Conservation (phyloP, 1,140 invertebrate species). For the Belonocnema kinseyi region DNA sequence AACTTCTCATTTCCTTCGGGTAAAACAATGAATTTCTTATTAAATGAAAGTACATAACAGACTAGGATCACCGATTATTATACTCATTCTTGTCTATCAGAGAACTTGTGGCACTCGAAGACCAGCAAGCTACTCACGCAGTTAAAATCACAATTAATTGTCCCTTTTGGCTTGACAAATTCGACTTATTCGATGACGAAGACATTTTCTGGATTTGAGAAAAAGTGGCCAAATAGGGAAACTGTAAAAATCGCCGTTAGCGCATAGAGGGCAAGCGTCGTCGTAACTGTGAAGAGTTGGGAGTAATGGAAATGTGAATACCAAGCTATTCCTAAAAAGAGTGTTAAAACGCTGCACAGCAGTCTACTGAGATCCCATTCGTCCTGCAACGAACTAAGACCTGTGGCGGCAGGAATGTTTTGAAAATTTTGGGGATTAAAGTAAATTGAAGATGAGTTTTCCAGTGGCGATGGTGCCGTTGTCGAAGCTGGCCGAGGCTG, state of each 20-base stretch:
- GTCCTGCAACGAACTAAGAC: constrained; percentile 70
- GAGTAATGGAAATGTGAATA: constrained; percentile 80
- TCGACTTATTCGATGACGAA: constrained; percentile 63
- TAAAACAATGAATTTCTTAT: background rate
- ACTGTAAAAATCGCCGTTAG: constrained; percentile 79
- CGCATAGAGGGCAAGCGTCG: constrained; percentile 78
- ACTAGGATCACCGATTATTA: background rate
- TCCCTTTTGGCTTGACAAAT: background rate
- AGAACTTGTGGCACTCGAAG: background rate
- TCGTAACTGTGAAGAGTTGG: constrained; percentile 79
- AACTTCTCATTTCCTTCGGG: background rate
- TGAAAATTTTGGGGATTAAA: constrained; percentile 64
- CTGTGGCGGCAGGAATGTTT: constrained; percentile 67
- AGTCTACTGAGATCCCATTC: constrained; percentile 76
- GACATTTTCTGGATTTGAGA: constrained; percentile 73
- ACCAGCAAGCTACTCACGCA: background rate
- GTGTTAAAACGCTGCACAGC: constrained; percentile 69
- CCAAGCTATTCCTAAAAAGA: constrained; percentile 77
- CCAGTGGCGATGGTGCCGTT: constrained; percentile 50
- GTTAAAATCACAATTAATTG: background rate
- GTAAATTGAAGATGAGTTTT: constrained; percentile 64
- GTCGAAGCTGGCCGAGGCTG: constrained; percentile 69
- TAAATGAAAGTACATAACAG: background rate
- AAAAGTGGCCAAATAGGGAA: constrained; percentile 75
- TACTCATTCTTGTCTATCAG: background rate